Evolutionary conservation across 2,113 vertebrate species (phyloP), one percentile per base, ranked within the genome.

Genomic region (Thalassoma bifasciatum): DNA sequence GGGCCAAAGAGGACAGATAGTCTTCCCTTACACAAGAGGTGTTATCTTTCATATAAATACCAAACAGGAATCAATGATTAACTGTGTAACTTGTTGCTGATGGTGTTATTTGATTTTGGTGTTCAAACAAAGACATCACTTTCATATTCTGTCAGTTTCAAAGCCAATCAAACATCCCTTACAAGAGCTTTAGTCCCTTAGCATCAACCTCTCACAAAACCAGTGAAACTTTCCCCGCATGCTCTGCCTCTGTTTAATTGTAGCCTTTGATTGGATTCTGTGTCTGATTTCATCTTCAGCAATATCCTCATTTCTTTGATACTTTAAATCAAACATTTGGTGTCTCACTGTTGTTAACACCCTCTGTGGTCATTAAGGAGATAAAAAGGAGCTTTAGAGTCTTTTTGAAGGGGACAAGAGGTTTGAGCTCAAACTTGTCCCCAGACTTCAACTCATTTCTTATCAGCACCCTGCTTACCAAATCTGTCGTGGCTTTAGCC

Each of bases 261-360:
- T 36, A 40, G 26, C 36, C 53, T 37, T 36, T 42, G 64, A 67
- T 57, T 62, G 73, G 65, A 80, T 67, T 61, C 66, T 52, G 11
- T 19, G 70, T 71, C 40, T 80, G 76, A 87, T 80, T 80, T 80
- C 75, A 79, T 64, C 69, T 38, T 46, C 47, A 66, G 85, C 54
- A 71, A 79, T 67, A 79, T 58, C 26, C 71, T 60, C 46, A 19
- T 40, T 40, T 54, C 53, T 66, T 77, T 50, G 63, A 67, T 38
- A 69, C 60, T 66, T 65, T 44, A 30, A 66, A 74, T 79, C 62
- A 24, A 59, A 60, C 46, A 66, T 60, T 40, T 63, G 16, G 12
- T 38, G 38, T 67, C 24, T 49, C 37, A 79, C 69, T 61, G 53
- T 68, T 79, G 51, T 63, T 79, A 46, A 64, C 69, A 37, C 24